Base-by-base conservation (phyloP, 2,888 invertebrate genomes). In the Lithosia quadra region DNA sequence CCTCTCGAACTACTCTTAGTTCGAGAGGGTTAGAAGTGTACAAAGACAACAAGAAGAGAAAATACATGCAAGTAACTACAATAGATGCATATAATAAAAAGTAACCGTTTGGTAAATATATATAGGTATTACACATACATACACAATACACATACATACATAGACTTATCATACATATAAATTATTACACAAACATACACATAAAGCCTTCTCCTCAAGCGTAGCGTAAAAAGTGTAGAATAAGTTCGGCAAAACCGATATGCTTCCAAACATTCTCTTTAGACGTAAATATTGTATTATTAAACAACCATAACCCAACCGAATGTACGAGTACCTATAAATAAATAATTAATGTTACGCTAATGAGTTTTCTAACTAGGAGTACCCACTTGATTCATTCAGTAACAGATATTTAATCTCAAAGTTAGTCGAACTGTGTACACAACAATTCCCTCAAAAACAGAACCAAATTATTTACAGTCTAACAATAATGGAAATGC, bases 271-370 rank as follows among this genome's bases (percentile, higher is more conserved):
- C 43, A 18, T 49, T 49, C 28, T 33, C 39, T 53, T 33, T 4
- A 28, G n/a, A n/a, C 21, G 18, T 22, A 63, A 63, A 63, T 34
- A 63, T 63, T 2, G 0, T 33, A 24, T 36, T 55, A 33, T 34
- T n/a, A n/a, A 34, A 9, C 56, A 34, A 36, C 36, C n/a, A 34
- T 36, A 63, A 33, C 28, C 28, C 24, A 55, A 55, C 34, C 15
- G 56, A 56, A 24, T 63, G 56, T 63, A n/a, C n/a, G n/a, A n/a
- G n/a, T n/a, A n/a, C n/a, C n/a, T n/a, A 21, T 63, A 63, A 56
- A 36, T 22, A 63, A 63, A 55, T 22, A 63, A 22, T 55, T 36
- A n/a, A n/a, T n/a, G n/a, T 28, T 2, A 22, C 21, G n/a, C 21
- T 63, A 34, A 63, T 63, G 53, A 33, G 21, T 55, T 53, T 63